A percentile compares a stretch with the other conserved stretches of the same genome.
Evolutionary conservation across 2,797 vertebrate species (phyloP).

Genomic region (Coracias cyanogaster): DNA sequence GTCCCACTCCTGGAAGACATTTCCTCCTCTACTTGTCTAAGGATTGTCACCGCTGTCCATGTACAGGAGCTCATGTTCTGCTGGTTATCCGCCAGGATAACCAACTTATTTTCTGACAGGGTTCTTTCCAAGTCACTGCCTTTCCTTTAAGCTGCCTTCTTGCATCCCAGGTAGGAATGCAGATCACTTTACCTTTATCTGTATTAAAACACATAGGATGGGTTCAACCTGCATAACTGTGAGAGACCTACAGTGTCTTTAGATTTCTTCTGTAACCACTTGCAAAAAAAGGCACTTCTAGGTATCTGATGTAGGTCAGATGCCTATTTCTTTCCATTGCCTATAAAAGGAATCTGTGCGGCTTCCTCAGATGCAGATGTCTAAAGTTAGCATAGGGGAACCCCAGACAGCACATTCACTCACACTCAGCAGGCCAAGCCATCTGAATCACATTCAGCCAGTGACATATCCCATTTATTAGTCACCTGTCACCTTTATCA

Average conservation of each 20-base stretch:
- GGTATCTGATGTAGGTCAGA: not conserved
- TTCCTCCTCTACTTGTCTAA: not conserved
- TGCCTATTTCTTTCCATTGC: not conserved
- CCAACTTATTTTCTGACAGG: not conserved
- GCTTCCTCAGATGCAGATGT: not conserved
- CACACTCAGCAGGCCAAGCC: not conserved
- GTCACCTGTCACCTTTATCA: not conserved
- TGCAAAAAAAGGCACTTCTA: not conserved
- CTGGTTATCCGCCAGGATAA: not conserved
- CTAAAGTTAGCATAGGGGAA: constrained; percentile 34
- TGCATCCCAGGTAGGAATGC: not conserved
- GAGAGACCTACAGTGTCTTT: not conserved
- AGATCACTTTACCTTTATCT: not conserved
- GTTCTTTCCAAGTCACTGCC: not conserved
- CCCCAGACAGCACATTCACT: not conserved
- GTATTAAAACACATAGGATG: not conserved
- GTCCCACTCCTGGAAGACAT: not conserved
- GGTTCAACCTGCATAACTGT: not conserved
- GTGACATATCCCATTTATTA: not conserved
- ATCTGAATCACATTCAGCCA: not conserved
- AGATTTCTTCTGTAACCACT: not conserved
- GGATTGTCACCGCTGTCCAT: not conserved
- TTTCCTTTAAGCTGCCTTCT: not conserved
- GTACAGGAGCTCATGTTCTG: not conserved
- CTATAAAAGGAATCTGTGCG: constrained; percentile 3